These are phyloP conservation scores for Andrena camellia DNA, from an alignment of 2,888 invertebrate genomes.

Conservation along the genomic window DNA sequence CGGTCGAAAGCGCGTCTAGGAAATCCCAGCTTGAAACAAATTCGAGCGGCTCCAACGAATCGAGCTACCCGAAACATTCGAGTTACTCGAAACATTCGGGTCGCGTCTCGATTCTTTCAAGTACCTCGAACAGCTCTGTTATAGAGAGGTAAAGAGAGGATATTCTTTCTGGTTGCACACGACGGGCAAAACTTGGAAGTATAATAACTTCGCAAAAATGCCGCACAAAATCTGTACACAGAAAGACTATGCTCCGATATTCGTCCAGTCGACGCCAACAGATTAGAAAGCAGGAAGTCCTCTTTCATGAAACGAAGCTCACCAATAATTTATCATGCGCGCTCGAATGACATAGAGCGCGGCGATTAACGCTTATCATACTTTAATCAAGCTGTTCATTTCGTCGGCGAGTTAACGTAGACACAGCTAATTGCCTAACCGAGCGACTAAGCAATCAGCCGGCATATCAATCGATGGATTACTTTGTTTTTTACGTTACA, in stretches of 20 bases:
- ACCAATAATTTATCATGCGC: slow-evolving; percentile 28
- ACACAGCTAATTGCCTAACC: slow-evolving; percentile 49
- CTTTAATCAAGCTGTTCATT: slow-evolving; percentile 45
- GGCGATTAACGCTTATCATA: slow-evolving; percentile 53
- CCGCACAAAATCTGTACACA: background rate
- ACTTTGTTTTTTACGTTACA: slow-evolving; percentile 35
- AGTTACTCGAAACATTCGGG: too few species aligned
- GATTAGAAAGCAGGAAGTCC: slow-evolving; percentile 42
- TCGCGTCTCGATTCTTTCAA: too few species aligned
- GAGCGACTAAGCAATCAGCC: slow-evolving; percentile 54
- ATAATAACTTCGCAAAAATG: background rate
- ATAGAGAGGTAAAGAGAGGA: background rate
- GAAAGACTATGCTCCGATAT: background rate
- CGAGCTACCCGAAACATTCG: too few species aligned
- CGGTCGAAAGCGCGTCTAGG: too few species aligned
- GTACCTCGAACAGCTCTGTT: too few species aligned
- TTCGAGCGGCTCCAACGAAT: too few species aligned
- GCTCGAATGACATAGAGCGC: slow-evolving; percentile 37
- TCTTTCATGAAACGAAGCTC: slow-evolving; percentile 16
- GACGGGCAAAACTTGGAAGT: background rate
- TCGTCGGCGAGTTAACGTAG: slow-evolving; percentile 17
- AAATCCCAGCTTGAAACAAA: too few species aligned
- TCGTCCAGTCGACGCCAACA: background rate
- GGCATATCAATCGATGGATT: slow-evolving; percentile 51
- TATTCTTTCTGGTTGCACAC: background rate